Evolutionary conservation across 2,113 vertebrate species (phyloP).

Genomic region (Aphyosemion australe): DNA sequence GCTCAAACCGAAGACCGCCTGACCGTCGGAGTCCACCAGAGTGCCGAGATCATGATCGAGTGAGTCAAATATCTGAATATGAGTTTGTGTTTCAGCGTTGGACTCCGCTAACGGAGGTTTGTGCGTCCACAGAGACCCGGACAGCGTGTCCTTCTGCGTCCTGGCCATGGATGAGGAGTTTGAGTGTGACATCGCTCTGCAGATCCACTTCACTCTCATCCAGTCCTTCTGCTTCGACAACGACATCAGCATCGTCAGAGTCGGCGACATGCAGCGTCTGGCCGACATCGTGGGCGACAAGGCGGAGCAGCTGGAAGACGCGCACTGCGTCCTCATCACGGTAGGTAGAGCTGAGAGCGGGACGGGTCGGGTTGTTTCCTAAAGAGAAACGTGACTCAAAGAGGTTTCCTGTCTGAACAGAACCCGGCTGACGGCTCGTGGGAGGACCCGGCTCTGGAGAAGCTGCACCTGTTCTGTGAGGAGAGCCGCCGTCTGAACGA

Average conservation of each 20-base stretch:
- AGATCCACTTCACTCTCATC: slow-evolving; percentile 85
- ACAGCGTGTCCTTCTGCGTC: slow-evolving; percentile 80
- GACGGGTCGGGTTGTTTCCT: no score
- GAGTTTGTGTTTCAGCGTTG: background rate
- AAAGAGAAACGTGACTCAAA: no score
- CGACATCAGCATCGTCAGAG: slow-evolving; percentile 82
- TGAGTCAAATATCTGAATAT: slow-evolving; percentile 76
- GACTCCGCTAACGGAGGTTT: slow-evolving; percentile 7
- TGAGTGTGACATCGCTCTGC: slow-evolving; percentile 78
- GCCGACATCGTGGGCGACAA: slow-evolving; percentile 72
- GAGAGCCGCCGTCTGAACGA: slow-evolving; percentile 79
- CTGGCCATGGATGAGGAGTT: slow-evolving; percentile 75
- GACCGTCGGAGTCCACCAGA: slow-evolving; percentile 93
- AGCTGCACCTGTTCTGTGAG: slow-evolving; percentile 83
- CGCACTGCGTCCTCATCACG: slow-evolving; percentile 82
- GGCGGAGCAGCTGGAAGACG: slow-evolving; percentile 70
- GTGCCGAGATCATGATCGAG: slow-evolving; percentile 94
- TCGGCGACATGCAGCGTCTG: slow-evolving; percentile 75
- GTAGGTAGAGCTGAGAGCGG: slow-evolving; percentile 50
- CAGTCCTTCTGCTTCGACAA: slow-evolving; percentile 86
- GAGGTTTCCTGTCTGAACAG: slow-evolving; percentile 48
- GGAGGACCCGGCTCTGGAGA: slow-evolving; percentile 82
- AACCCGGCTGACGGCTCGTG: slow-evolving; percentile 77
- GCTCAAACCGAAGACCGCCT: slow-evolving; percentile 87
- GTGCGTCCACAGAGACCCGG: slow-evolving; percentile 70